phyloP scores from a whole-genome alignment of 2,888 invertebrate species.

The Omphaloscelis lunosa region DNA sequence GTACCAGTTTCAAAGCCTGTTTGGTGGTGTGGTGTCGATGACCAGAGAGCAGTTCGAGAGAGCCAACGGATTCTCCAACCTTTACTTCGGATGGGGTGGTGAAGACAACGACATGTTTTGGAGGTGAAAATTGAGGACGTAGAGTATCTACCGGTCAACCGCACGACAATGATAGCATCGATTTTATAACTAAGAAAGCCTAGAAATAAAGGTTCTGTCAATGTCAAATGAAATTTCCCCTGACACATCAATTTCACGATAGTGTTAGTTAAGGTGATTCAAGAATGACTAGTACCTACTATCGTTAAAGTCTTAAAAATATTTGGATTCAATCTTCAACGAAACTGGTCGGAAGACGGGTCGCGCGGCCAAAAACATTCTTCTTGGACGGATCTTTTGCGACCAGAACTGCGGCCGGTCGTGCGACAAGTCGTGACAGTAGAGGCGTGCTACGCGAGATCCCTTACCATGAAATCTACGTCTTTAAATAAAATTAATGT shows the following conservation, averaged over 20 bases:
- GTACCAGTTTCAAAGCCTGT: constrained; percentile 92
- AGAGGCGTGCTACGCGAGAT: background rate
- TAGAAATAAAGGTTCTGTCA: too few species aligned
- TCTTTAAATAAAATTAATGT: background rate
- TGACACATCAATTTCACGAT: background rate
- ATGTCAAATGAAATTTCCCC: too few species aligned
- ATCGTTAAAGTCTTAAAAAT: background rate
- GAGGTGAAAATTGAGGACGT: constrained; percentile 79
- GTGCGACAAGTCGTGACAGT: background rate
- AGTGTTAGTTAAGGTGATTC: background rate
- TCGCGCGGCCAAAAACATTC: background rate
- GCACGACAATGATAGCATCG: background rate
- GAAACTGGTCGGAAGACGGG: background rate
- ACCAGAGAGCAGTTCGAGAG: constrained; percentile 94
- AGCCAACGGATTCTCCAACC: constrained; percentile 97
- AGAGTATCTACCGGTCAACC: background rate
- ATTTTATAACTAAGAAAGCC: too few species aligned
- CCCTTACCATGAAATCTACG: too few species aligned
- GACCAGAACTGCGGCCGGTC: background rate
- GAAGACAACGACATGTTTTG: constrained; percentile 98
- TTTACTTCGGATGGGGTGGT: constrained; percentile 99
- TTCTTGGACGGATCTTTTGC: background rate
- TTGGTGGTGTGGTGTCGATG: constrained; percentile 98
- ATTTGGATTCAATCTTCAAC: background rate
- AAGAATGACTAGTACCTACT: background rate